Conservation (phyloP, 2,797 vertebrate genomes). For the Sparus aurata region DNA sequence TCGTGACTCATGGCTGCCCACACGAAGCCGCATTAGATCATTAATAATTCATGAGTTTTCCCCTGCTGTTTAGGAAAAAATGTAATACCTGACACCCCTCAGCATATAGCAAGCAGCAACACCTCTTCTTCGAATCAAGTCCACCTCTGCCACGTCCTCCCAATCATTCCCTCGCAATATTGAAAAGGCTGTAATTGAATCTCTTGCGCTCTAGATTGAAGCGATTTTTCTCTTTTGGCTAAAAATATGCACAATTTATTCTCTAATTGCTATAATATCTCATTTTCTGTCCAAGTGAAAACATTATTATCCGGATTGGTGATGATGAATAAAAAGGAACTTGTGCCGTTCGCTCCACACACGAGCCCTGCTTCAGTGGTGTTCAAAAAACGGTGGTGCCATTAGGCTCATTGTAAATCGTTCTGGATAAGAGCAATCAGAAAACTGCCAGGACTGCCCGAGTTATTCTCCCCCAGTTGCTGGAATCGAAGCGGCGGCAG, state of each 20-base stretch:
- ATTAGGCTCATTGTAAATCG: constrained; percentile 41
- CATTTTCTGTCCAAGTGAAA: constrained; percentile 3
- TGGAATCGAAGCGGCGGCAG: constrained; percentile 75
- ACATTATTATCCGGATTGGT: background rate
- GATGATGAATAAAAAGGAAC: constrained; percentile 1
- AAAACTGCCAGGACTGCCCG: constrained; percentile 25
- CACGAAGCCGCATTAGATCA: background rate
- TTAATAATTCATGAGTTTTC: constrained; percentile 31
- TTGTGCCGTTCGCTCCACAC: background rate
- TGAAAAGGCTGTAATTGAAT: background rate
- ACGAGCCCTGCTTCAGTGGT: background rate
- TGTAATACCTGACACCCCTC: background rate
- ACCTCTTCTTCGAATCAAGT: constrained; percentile 5
- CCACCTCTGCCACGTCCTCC: background rate
- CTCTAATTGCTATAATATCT: constrained; percentile 7
- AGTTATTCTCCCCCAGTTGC: constrained; percentile 71
- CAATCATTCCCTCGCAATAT: constrained; percentile 2
- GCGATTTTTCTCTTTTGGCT: background rate
- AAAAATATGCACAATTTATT: background rate
- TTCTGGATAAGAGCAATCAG: constrained; percentile 41
- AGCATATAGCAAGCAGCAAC: constrained; percentile 1
- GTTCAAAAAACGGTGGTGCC: constrained; percentile 27
- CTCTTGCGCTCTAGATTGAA: background rate
- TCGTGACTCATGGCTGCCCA: constrained; percentile 10
- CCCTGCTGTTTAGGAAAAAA: background rate